Evolutionary conservation across 2,888 invertebrate species (phyloP).

Genomic region (Microctonus brassicae): DNA sequence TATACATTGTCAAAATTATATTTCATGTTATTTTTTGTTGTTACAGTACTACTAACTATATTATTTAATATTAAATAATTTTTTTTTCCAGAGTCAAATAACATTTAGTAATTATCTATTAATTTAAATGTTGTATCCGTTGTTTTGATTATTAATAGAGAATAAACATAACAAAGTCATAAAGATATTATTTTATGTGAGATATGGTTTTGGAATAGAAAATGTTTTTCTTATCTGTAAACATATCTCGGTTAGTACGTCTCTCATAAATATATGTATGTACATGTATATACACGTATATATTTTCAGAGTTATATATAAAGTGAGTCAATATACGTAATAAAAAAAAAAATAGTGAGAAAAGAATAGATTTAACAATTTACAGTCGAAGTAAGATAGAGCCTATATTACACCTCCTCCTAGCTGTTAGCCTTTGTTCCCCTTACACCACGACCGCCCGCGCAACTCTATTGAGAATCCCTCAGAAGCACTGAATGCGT

Average conservation of each 20-base stretch:
- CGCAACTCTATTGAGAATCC: slow-evolving; percentile 21
- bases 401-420: slow-evolving; percentile 26
- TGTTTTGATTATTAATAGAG: background rate
- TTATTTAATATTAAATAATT: background rate
- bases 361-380: background rate
- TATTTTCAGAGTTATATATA: background rate
- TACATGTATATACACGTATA: background rate
- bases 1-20: background rate
- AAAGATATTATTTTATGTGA: background rate
- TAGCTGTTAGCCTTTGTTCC: slow-evolving; percentile 22
- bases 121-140: background rate
- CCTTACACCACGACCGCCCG: slow-evolving; percentile 22
- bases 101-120: background rate
- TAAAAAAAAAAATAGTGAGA: background rate
- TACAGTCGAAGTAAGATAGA: slow-evolving; percentile 11
- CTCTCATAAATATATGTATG: background rate
- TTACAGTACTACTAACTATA: background rate
- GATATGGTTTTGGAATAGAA: background rate
- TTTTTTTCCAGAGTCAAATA: background rate
- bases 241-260: background rate
- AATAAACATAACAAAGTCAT: background rate
- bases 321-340: background rate
- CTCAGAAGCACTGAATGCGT: background rate
- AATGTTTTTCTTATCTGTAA: background rate
- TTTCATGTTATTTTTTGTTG: background rate